phyloP scores from a whole-genome alignment of 2,888 invertebrate species.

The Allolobophora icterica region DNA sequence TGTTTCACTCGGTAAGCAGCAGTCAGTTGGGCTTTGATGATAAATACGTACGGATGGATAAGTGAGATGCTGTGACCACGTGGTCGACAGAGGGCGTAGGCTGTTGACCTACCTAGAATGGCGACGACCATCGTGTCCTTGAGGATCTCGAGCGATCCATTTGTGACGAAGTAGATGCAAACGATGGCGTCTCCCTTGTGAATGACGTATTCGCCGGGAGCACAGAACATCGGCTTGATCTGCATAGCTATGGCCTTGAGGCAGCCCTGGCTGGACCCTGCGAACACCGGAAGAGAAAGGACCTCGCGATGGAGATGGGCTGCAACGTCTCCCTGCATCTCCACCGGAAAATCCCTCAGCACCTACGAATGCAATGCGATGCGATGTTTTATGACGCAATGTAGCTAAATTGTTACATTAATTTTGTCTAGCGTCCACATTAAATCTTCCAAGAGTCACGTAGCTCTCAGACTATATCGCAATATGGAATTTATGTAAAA shows the following conservation, averaged over 20 bases:
- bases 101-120: slow-evolving; percentile 80
- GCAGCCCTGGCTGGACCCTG: slow-evolving; percentile 92
- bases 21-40: too few species aligned
- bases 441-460: background rate
- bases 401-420: background rate
- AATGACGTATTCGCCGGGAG: slow-evolving; percentile 91
- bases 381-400: background rate
- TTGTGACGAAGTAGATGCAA: slow-evolving; percentile 92
- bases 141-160: slow-evolving; percentile 96
- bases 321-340: slow-evolving; percentile 90
- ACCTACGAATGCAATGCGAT: slow-evolving; percentile 74
- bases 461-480: background rate
- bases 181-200: slow-evolving; percentile 92
- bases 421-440: background rate
- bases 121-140: slow-evolving; percentile 96
- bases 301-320: slow-evolving; percentile 94
- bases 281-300: slow-evolving; percentile 90
- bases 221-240: slow-evolving; percentile 86
- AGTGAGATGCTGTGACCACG: too few species aligned
- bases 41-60: too few species aligned
- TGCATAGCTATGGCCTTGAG: slow-evolving; percentile 81
- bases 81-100: background rate
- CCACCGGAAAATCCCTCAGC: slow-evolving; percentile 93
- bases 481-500: background rate
- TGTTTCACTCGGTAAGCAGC: too few species aligned